Evolutionary conservation across 1,140 invertebrate species (phyloP), one percentile per base, ranked within the genome.

Genomic region (Condylostylus longicornis): DNA sequence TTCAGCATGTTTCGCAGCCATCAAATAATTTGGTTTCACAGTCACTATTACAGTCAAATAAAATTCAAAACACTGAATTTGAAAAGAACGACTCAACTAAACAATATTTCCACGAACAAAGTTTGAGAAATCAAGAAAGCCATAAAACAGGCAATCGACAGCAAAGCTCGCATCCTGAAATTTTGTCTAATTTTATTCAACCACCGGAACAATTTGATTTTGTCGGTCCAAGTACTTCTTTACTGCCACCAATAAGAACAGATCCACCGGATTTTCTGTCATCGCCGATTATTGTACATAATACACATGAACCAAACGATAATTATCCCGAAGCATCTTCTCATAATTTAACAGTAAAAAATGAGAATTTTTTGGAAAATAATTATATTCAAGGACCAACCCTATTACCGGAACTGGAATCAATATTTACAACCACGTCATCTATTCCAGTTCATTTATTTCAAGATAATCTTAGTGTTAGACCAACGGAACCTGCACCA

Each of bases 251-350:
- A 35, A 9, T 23, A 35, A n/a, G 30, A 8, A 32, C 8, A 32
- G 7, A 7, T 9, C 30, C 7, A 32, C 14, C 30, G 15, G 30
- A 7, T 9, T n/a, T 15, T 7, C 14, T 17, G 14, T 9, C 30
- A 10, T 7, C 30, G 14, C 8, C 30, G 15, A 32, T 32, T 14
- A 14, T 6, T 12, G 13, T 37, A 7, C 12, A 9, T 36, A 18
- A 22, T 18, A 17, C 23, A 3, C 25, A 18, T 28, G n/a, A 9
- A 12, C 21, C 19, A 4, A 10, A 17, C 2, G 42, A 44, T 15
- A 44, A 36, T 32, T 38, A 22, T 17, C 35, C 42, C 5, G 30
- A 35, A 5, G 42, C 39, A 5, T 44, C 42, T 6, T 38, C 40
- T 5, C 33, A 41, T 14, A 43, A 43, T 28, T 12, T 36, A 2